Base-by-base conservation (phyloP, 1,140 invertebrate genomes). In the Contarinia nasturtii region DNA sequence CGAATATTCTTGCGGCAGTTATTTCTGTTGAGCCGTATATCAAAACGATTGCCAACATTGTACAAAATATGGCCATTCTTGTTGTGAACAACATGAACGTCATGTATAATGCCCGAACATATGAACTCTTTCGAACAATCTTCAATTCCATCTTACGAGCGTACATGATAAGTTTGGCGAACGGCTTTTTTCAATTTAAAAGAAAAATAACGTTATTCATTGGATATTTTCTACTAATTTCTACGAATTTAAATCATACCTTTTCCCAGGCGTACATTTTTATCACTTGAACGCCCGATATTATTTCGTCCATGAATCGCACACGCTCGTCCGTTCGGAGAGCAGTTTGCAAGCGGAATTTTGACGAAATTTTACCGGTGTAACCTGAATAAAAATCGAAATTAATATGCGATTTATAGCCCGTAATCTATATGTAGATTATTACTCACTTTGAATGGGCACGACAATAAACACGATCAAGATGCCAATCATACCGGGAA, bases 221-320 rank as follows among this genome's bases (percentile, higher is more conserved):
- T n/a, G n/a, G n/a, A n/a, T n/a, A n/a, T n/a, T n/a, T n/a, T n/a
- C n/a, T n/a, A n/a, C n/a, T n/a, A n/a, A n/a, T n/a, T n/a, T n/a
- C n/a, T n/a, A n/a, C n/a, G n/a, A n/a, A n/a, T n/a, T n/a, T n/a
- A n/a, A n/a, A n/a, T n/a, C n/a, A n/a, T n/a, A n/a, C n/a, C n/a
- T n/a, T n/a, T n/a, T n/a, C n/a, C n/a, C n/a, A n/a, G 0, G 77
- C 74, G 55, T 82, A 83, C 80, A 86, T 82, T 61, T 87, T 88
- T 48, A 88, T 86, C 18, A 45, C 22, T 54, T 76, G 73, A 0
- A 77, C 68, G 0, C 75, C 76, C 1, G 68, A 72, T 19, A 87
- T 73, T 17, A 87, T 78, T 64, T 87, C 83, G 54, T 81, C 80
- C 79, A 86, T 86, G 14, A 85, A 55, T 7, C 79, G 64, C 1